Percentiles rank a stretch among this genome's conserved stretches.
These are phyloP conservation scores for Ptychodera flava DNA, from an alignment of 35 echinoderm and acorn worm genomes.

Conservation along the genomic window DNA sequence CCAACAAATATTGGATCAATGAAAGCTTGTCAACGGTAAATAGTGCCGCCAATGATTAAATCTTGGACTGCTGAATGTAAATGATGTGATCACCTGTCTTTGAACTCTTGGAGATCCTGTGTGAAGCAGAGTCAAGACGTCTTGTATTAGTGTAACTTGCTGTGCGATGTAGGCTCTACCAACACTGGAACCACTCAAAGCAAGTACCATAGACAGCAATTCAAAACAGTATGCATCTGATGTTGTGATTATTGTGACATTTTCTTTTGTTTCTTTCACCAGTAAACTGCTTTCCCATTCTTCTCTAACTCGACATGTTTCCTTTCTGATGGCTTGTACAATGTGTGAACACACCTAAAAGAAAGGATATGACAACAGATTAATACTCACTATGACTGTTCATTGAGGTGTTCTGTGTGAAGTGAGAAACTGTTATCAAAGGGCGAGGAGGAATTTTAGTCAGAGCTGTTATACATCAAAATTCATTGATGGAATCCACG, in stretches of 20 bases:
- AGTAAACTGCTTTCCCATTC: conserved; percentile 71
- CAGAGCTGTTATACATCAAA: too few species aligned
- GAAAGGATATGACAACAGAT: too few species aligned
- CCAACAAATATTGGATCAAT: too few species aligned
- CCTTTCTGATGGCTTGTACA: conserved; percentile 93
- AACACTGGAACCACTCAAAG: conserved; percentile 85
- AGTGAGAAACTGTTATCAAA: too few species aligned
- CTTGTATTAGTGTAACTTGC: conserved; percentile 69
- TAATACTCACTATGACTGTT: too few species aligned
- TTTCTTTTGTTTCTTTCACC: neutral
- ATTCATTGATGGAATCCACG: too few species aligned
- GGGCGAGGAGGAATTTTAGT: too few species aligned
- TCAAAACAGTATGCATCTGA: conserved; percentile 99
- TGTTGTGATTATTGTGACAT: neutral
- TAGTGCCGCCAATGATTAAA: too few species aligned
- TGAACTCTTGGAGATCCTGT: conserved; percentile 91
- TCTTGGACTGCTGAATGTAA: too few species aligned
- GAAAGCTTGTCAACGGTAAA: too few species aligned
- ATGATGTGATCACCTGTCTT: conserved; percentile 91
- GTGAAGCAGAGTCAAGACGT: conserved; percentile 78
- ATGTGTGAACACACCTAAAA: conserved; percentile 85
- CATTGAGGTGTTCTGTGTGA: too few species aligned
- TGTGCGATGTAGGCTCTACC: conserved; percentile 88
- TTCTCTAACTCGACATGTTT: conserved; percentile 79
- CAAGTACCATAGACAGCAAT: conserved; percentile 96